Evolutionary conservation across 2,797 vertebrate species (phyloP).

Genomic region (Sebastes trivittatus): DNA sequence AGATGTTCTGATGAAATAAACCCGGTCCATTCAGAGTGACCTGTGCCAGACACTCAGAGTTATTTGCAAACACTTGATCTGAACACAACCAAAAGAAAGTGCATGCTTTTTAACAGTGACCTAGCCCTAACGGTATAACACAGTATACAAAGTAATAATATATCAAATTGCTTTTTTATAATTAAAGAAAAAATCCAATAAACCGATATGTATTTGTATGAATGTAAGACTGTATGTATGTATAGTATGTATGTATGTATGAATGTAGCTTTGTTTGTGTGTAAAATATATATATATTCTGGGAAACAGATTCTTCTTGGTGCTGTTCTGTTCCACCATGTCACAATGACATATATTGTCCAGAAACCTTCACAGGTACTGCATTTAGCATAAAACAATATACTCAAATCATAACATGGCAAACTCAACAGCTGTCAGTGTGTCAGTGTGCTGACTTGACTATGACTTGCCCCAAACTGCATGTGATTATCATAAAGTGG

Average conservation of each 20-base stretch:
- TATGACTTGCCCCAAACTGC: no score
- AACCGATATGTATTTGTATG: conserved; percentile 71
- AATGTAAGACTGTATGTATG: conserved; percentile 70
- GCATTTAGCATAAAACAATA: no score
- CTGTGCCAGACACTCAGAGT: conserved; percentile 20
- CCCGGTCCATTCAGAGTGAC: neutral
- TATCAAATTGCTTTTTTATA: conserved; percentile 78
- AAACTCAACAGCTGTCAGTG: no score
- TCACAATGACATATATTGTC: no score
- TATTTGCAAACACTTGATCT: conserved; percentile 50
- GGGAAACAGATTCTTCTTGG: conserved; percentile 56
- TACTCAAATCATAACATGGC: no score
- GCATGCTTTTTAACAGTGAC: conserved; percentile 81
- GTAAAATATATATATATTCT: conserved; percentile 78
- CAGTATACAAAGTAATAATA: conserved; percentile 79
- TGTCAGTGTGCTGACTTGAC: no score
- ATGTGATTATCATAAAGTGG: no score
- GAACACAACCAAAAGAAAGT: conserved; percentile 75
- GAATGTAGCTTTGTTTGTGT: conserved; percentile 67
- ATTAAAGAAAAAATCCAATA: conserved; percentile 71
- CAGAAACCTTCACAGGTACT: no score
- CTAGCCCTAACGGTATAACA: conserved; percentile 75
- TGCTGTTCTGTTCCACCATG: conserved; percentile 51
- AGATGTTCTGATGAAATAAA: neutral
- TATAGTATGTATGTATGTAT: conserved; percentile 61